Evolutionary conservation across 1,140 invertebrate genomes (phyloP), one percentile per base, ranked within the genome.

Genomic region (Antheraea pernyi): DNA sequence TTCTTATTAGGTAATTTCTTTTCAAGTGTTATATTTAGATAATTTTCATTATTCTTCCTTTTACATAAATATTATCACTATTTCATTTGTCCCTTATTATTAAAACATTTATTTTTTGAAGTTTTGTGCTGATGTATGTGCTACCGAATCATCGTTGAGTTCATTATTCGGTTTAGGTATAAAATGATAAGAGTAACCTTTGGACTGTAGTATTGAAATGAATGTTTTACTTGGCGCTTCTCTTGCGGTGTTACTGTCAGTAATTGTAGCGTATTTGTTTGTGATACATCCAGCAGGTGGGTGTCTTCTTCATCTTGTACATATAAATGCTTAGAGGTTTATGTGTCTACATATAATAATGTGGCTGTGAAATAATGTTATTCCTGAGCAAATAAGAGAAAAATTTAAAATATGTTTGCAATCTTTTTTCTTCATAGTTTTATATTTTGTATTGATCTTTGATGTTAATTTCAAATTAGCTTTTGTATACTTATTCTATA

Each of bases 281-380:
- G 71, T 75, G 64, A 79, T 63, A n/a, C 61, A 75, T 76, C 71
- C 74, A 60, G 19, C 77, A 85, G 85, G 85, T 88, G 77, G 78
- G 81, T 86, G 19, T 11, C 46, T 10, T 53, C 16, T 53, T 53
- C 46, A 53, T n/a, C n/a, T n/a, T 16, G 39, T 11, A 42, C 7
- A 11, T 42, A 42, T 42, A 42, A 42, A 42, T 42, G 22, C 22
- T 30, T 30, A 30, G 4, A 30, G 22, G 1, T 30, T 30, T 30
- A 4, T 30, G 22, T 30, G 1, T 30, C 22, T 30, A 4, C 4
- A 30, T 30, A 30, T 30, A 2, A 30, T 30, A 30, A 30, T 30
- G 4, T 30, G 22, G 1, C 22, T 30, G 22, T 4, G 22, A 30
- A 30, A 30, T 30, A 30, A 30, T 2, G n/a, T n/a, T n/a, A 30